phyloP scores from a whole-genome alignment of 2,797 vertebrate species.

The Characodon lateralis region DNA sequence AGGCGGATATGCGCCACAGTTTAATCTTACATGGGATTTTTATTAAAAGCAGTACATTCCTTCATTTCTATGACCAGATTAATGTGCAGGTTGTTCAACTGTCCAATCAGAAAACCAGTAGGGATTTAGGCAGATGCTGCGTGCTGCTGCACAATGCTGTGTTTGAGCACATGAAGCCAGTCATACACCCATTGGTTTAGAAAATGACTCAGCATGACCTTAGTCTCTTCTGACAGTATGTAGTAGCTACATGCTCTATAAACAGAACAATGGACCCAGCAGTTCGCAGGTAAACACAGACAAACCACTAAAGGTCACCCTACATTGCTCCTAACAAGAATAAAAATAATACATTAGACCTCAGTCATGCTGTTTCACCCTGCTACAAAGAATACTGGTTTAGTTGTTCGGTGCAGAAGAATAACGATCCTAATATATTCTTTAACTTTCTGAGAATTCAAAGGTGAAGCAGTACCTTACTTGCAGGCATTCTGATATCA shows the following conservation, averaged over 20 bases:
- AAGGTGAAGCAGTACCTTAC: slow-evolving; percentile 29
- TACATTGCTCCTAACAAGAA: slow-evolving; percentile 79
- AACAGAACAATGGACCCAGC: slow-evolving; percentile 64
- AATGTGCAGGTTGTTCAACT: neutral
- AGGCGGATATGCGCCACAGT: neutral
- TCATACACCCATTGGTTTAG: slow-evolving; percentile 61
- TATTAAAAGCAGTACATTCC: neutral
- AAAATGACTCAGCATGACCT: slow-evolving; percentile 72
- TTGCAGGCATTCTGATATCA: slow-evolving; percentile 23
- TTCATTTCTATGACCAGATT: slow-evolving; percentile 1
- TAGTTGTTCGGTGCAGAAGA: neutral
- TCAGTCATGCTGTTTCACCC: slow-evolving; percentile 60
- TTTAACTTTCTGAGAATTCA: slow-evolving; percentile 35
- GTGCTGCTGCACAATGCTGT: slow-evolving; percentile 23
- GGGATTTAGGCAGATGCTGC: neutral
- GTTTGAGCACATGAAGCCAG: slow-evolving; percentile 34
- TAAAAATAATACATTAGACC: slow-evolving; percentile 77
- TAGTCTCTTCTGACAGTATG: slow-evolving; percentile 56
- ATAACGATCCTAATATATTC: slow-evolving; percentile 16
- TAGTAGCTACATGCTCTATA: slow-evolving; percentile 64
- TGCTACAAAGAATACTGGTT: slow-evolving; percentile 35
- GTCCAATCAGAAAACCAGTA: slow-evolving; percentile 9
- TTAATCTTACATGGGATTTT: neutral
- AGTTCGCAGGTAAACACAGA: slow-evolving; percentile 70
- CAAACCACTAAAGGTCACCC: slow-evolving; percentile 75